These are phyloP conservation scores for Coracopsis vasa DNA, from an alignment of 2,113 vertebrate species.

Conservation along the genomic window DNA sequence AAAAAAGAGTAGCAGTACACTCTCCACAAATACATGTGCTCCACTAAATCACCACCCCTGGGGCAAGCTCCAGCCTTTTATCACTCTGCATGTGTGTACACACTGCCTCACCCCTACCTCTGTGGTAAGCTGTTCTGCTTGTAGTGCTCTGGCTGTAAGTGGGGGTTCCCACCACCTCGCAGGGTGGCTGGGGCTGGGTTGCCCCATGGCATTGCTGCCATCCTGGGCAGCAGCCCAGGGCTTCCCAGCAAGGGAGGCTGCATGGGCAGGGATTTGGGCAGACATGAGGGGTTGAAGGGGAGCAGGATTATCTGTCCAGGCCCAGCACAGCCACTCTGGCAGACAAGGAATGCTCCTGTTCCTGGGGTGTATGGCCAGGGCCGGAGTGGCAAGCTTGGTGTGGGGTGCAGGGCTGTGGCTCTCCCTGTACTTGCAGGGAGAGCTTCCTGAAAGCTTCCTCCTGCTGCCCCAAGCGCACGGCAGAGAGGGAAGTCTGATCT, in stretches of 20 bases:
- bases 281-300: no score
- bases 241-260: background rate
- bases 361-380: background rate
- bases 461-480: rapidly evolving
- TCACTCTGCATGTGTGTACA: background rate
- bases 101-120: background rate
- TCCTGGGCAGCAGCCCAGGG: background rate
- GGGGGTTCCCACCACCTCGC: rapidly evolving
- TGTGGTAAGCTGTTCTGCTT: background rate
- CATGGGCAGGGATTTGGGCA: background rate
- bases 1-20: background rate
- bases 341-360: background rate
- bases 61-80: background rate
- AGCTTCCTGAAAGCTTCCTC: background rate
- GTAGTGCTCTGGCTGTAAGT: background rate
- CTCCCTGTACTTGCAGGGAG: background rate
- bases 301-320: background rate
- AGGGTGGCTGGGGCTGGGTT: background rate
- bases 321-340: background rate
- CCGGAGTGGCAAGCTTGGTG: background rate
- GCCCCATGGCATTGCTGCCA: background rate
- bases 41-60: background rate
- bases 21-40: background rate
- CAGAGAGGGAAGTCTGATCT: background rate
- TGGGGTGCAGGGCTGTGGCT: background rate